These are phyloP conservation scores for Leptobrachium ailaonicum DNA, from an alignment of 2,113 vertebrate species.

Conservation along the genomic window DNA sequence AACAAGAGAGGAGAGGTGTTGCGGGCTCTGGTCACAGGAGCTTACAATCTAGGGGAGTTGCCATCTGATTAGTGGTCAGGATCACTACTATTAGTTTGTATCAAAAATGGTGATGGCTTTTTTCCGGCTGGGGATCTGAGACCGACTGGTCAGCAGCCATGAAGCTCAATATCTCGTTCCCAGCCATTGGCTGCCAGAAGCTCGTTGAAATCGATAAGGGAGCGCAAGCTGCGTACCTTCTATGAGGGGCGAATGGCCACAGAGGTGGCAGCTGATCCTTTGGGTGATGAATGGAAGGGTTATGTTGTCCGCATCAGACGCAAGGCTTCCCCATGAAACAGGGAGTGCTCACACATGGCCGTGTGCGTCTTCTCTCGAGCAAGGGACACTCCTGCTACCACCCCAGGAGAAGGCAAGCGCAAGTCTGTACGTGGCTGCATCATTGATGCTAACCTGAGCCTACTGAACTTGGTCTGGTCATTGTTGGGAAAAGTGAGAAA, in stretches of 20 bases:
- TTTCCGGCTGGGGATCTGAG: background rate
- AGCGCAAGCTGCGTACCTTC: constrained; percentile 92
- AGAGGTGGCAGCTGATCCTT: constrained; percentile 87
- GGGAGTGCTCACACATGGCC: constrained; percentile 89
- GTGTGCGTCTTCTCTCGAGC: constrained; percentile 92
- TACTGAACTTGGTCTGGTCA: constrained; percentile 96
- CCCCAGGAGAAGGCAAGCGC: constrained; percentile 91
- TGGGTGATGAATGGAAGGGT: constrained; percentile 98
- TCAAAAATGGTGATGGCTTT: background rate
- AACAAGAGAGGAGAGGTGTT: too few species aligned
- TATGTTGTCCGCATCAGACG: constrained; percentile 98
- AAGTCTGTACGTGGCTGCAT: constrained; percentile 97
- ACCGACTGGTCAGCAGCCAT: too few species aligned
- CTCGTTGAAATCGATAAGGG: constrained; percentile 95
- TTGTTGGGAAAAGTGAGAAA: constrained; percentile 97
- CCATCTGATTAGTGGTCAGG: too few species aligned
- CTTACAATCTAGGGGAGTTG: too few species aligned
- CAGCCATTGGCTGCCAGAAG: constrained; percentile 97
- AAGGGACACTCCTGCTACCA: constrained; percentile 97
- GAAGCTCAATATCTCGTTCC: constrained; percentile 96
- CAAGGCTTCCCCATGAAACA: constrained; percentile 99
- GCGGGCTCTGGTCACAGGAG: too few species aligned
- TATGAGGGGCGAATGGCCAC: constrained; percentile 98
- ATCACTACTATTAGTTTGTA: too few species aligned
- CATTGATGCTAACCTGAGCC: constrained; percentile 93